Percentiles rank a stretch among this genome's conserved stretches.
These are phyloP conservation scores for Vannuccia rotundouncinata DNA, from an alignment of 2,888 invertebrate genomes.

Conservation along the genomic window DNA sequence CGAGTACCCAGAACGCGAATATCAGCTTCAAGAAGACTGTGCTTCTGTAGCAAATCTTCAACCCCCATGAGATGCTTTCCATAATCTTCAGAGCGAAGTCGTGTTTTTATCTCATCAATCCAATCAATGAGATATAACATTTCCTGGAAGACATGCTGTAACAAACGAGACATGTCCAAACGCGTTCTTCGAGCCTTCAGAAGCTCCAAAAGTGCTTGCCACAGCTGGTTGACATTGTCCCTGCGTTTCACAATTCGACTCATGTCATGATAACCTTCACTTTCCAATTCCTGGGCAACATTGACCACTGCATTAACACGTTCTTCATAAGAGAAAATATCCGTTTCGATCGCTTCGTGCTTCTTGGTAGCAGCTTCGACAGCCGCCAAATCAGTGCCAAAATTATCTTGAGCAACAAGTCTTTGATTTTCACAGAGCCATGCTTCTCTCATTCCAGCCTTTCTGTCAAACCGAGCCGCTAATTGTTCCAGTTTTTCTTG, in stretches of 20 bases:
- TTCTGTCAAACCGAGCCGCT: slow-evolving; percentile 90
- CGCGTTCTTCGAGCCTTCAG: slow-evolving; percentile 83
- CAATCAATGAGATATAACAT: slow-evolving; percentile 91
- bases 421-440: slow-evolving; percentile 99
- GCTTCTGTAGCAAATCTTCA: slow-evolving; percentile 94
- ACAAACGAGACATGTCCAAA: slow-evolving; percentile 81
- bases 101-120: slow-evolving; percentile 89
- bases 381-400: slow-evolving; percentile 92
- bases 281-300: slow-evolving; percentile 87
- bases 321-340: slow-evolving; percentile 98
- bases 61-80: slow-evolving; percentile 99
- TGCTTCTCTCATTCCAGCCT: slow-evolving; percentile 97
- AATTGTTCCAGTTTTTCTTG: slow-evolving; percentile 96
- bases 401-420: slow-evolving; percentile 89
- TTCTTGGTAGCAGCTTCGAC: slow-evolving; percentile 99
- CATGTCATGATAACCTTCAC: slow-evolving; percentile 94
- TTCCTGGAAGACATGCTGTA: slow-evolving; percentile 72
- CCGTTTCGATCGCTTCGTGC: slow-evolving; percentile 99
- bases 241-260: slow-evolving; percentile 76
- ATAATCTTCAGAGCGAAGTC: slow-evolving; percentile 89
- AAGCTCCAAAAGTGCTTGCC: slow-evolving; percentile 92
- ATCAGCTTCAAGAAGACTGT: slow-evolving; percentile 91
- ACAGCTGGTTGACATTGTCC: slow-evolving; percentile 90
- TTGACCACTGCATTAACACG: slow-evolving; percentile 96
- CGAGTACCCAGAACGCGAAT: slow-evolving; percentile 95